Conservation (phyloP, 2,888 invertebrate species). For the Agapetus fuscipes region DNA sequence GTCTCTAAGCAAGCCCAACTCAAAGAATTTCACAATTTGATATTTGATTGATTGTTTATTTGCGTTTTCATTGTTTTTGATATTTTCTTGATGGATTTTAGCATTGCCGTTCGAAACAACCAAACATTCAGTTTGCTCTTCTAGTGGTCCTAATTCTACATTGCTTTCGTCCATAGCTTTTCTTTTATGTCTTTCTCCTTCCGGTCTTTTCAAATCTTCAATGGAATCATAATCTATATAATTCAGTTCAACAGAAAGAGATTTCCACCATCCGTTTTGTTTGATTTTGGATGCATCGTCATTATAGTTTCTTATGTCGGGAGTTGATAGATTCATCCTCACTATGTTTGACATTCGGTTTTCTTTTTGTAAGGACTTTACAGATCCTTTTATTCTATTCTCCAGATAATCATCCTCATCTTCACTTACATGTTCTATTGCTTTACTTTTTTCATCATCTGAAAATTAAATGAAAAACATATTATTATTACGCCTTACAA, state of each 20-base stretch:
- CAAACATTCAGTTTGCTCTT: too few relatives aligned
- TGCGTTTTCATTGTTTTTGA: constrained; percentile 24
- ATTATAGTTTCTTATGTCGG: constrained; percentile 33
- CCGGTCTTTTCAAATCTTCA: too few relatives aligned
- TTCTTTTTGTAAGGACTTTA: constrained; percentile 30
- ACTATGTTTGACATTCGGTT: neutral
- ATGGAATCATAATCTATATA: too few relatives aligned
- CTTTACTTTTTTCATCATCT: constrained; percentile 16
- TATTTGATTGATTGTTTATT: constrained; percentile 25
- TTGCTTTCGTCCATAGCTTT: too few relatives aligned
- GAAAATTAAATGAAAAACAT: constrained; percentile 5
- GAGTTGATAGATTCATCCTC: constrained; percentile 32
- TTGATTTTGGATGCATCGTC: constrained; percentile 29
- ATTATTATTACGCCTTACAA: too few relatives aligned
- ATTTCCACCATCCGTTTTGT: constrained; percentile 47
- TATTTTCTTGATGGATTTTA: neutral
- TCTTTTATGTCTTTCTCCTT: too few relatives aligned
- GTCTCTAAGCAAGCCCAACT: constrained; percentile 55
- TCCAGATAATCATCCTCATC: constrained; percentile 22
- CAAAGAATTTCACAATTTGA: constrained; percentile 47
- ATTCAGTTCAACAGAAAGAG: constrained; percentile 41
- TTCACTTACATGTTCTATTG: constrained; percentile 19
- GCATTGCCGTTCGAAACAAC: neutral
- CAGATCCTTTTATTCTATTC: constrained; percentile 15
- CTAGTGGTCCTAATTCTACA: too few relatives aligned